Conservation (phyloP, 2,113 vertebrate species). For the Albula glossodonta region DNA sequence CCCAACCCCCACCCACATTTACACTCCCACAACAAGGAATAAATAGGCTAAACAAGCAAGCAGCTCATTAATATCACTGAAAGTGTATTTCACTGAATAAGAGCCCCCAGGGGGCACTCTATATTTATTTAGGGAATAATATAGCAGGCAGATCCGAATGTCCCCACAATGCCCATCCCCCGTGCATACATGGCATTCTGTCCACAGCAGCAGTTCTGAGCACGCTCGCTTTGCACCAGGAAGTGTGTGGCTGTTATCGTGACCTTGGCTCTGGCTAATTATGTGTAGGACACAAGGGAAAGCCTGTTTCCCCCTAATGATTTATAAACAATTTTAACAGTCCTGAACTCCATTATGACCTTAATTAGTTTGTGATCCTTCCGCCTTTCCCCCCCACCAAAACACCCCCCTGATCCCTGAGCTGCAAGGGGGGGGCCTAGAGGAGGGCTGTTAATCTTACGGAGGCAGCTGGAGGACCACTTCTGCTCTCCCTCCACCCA, state of each 20-base stretch:
- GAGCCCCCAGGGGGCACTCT: not conserved
- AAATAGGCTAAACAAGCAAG: conserved; percentile 17
- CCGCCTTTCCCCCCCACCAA: not conserved
- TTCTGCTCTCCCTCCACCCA: not conserved
- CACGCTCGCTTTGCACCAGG: conserved; percentile 18
- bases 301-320: conserved; percentile 13
- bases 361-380: conserved; percentile 36
- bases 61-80: conserved; percentile 32
- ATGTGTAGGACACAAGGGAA: conserved; percentile 21
- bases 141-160: not conserved
- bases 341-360: conserved; percentile 26
- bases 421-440: conserved; percentile 9
- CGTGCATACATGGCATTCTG: not conserved
- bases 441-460: conserved; percentile 31
- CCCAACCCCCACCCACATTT: too few relatives aligned
- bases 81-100: conserved; percentile 10
- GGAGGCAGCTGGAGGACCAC: conserved; percentile 16
- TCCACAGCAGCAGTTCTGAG: not conserved
- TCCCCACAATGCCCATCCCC: not conserved
- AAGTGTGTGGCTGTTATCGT: conserved; percentile 19
- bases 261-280: conserved; percentile 37
- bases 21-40: not conserved
- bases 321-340: conserved; percentile 33
- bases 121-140: conserved; percentile 11
- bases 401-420: not conserved